A percentile compares a stretch with the other conserved stretches of the same genome.
Conservation (phyloP, 1,140 invertebrate species). For the Chionoecetes opilio region DNA sequence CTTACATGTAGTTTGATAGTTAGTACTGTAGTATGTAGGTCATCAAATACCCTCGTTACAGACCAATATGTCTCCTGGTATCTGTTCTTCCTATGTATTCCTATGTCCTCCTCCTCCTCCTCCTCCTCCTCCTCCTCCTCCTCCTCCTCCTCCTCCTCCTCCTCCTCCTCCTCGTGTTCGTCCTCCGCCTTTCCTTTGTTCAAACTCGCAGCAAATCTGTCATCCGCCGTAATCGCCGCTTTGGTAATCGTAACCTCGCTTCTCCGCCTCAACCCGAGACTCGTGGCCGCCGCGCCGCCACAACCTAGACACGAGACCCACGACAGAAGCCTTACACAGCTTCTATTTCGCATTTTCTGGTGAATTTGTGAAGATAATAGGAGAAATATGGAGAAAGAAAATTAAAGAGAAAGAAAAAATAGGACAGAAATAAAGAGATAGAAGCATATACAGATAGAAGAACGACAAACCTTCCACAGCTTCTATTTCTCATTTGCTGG, state of each 20-base stretch:
- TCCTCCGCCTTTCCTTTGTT: constrained; percentile 6
- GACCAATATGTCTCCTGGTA: no score
- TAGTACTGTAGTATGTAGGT: no score
- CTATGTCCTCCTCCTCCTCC: no score
- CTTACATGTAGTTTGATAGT: no score
- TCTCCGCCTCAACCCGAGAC: not conserved
- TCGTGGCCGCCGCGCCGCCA: not conserved
- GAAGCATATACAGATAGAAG: no score
- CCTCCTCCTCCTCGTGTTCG: not conserved
- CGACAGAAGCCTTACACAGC: not conserved
- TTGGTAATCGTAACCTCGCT: not conserved
- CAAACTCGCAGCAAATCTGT: not conserved
- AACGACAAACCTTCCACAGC: no score
- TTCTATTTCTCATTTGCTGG: no score
- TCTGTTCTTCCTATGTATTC: no score
- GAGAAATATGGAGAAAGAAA: not conserved
- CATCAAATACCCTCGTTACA: no score
- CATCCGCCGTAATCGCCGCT: not conserved
- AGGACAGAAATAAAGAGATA: no score
- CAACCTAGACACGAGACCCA: not conserved
- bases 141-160: not conserved
- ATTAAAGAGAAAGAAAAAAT: no score
- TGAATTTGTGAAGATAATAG: not conserved
- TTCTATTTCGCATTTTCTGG: not conserved
- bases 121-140: no score